Conservation (phyloP, 1,140 invertebrate genomes). For the Drosophila bocki region DNA sequence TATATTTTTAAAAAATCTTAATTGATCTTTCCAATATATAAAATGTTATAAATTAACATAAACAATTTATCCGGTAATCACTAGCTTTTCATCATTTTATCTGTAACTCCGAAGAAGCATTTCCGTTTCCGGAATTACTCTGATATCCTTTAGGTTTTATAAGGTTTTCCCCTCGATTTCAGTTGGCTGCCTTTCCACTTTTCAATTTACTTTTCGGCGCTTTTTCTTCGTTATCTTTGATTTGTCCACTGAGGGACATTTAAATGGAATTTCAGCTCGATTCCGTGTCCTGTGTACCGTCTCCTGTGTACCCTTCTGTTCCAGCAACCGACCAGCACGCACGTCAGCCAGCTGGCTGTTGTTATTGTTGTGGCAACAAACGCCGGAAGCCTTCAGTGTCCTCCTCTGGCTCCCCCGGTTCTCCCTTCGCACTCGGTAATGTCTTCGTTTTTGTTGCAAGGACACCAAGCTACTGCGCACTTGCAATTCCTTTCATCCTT, state of each 20-base stretch:
- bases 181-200: constrained; percentile 5
- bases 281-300: neutral
- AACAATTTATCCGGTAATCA: no score
- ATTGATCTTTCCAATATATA: no score
- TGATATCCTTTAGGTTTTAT: neutral
- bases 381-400: constrained; percentile 59
- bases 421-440: neutral
- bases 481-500: constrained; percentile 21
- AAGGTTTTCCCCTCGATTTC: neutral
- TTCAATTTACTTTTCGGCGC: constrained; percentile 60
- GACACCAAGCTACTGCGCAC: constrained; percentile 44
- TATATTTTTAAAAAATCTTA: no score
- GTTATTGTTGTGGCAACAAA: constrained; percentile 22
- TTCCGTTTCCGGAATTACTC: neutral
- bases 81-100: no score
- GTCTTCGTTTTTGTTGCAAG: constrained; percentile 48
- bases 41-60: no score
- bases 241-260: constrained; percentile 79
- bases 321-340: constrained; percentile 9
- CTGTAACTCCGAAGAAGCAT: neutral
- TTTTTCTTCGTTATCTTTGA: constrained; percentile 69
- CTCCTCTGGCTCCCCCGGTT: neutral
- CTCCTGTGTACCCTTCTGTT: neutral
- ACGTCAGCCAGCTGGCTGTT: constrained; percentile 16
- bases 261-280: constrained; percentile 61